Percentiles rank a stretch among this genome's conserved stretches.
These are phyloP conservation scores for Macrocentrus cingulum DNA, from an alignment of 1,140 invertebrate species.

Conservation along the genomic window DNA sequence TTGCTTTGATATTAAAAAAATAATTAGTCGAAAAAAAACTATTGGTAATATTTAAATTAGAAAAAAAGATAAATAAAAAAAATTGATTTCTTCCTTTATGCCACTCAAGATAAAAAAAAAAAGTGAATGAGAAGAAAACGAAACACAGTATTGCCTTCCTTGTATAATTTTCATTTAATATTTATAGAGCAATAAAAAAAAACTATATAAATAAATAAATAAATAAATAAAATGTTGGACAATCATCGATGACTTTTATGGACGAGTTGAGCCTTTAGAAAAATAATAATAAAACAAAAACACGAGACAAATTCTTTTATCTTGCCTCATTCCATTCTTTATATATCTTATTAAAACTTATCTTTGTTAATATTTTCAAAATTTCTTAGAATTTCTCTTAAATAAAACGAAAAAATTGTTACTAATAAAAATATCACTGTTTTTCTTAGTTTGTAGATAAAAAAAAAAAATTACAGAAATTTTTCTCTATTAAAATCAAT, in stretches of 20 bases:
- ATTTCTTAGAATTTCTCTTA: not conserved
- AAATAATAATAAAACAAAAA: slow-evolving; percentile 11
- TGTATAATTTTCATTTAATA: slow-evolving; percentile 42
- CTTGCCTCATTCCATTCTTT: not conserved
- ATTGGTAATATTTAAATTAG: too few relatives aligned
- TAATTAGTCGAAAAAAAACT: too few relatives aligned
- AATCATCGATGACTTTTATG: slow-evolving; percentile 43
- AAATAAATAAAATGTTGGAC: slow-evolving; percentile 38
- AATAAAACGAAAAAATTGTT: not conserved
- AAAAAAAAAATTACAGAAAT: not conserved
- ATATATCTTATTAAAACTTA: not conserved
- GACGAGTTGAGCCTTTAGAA: slow-evolving; percentile 29
- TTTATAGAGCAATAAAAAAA: slow-evolving; percentile 56
- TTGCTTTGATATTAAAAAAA: too few relatives aligned
- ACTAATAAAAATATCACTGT: slow-evolving; percentile 29
- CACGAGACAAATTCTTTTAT: slow-evolving; percentile 8
- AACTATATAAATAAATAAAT: too few relatives aligned
- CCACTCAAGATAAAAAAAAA: slow-evolving; percentile 23
- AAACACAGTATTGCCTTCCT: slow-evolving; percentile 57
- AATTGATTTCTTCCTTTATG: too few relatives aligned
- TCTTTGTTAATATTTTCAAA: not conserved
- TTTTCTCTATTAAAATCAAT: too few relatives aligned
- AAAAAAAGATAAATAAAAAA: too few relatives aligned
- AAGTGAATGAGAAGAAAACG: slow-evolving; percentile 29
- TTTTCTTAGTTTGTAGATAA: slow-evolving; percentile 8